Base-by-base conservation (phyloP, 2,888 invertebrate species). In the Cheilosia grossa region DNA sequence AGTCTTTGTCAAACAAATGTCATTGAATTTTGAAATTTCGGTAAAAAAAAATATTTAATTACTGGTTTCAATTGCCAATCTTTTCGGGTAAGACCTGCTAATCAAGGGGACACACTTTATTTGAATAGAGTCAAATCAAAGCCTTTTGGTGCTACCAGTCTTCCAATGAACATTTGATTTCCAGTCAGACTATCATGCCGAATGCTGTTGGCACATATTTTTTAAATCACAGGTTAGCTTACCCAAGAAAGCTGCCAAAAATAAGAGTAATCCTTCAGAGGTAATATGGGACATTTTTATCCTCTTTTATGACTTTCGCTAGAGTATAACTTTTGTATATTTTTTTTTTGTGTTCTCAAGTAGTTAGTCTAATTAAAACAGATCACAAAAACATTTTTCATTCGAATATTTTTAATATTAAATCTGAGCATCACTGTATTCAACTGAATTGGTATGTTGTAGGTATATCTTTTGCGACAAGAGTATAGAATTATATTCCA, bases 1-100 rank as follows among this genome's bases (percentile, higher is more conserved):
- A 70, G 44, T 54, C 72, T 64, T 79, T 56, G 58, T 59, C 73
- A 66, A 58, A 80, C 40, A 67, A 54, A 73, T 73, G 58, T 61
- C 15, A 59, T 72, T 72, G 44, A 73, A 73, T 69, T 49, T 81
- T 58, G 44, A 74, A 67, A 58, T 75, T 63, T 81, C 21, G 13
- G 33, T 42, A 40, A 51, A 54, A 61, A 19, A 66, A 61, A 59
- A 73, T 58, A 74, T 61, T 67, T 67, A 47, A 27, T 27, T 6
- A 7, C 27, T 6, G 27, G 27, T 27, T 6, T 27, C 27, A 27
- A 27, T 27, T 27, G 27, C 61, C 64, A 37, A 37, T 37, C 13
- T 4, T 4, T 3, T 37, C 37, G 4, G 13, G 10, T 37, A 13
- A 37, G 37, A 37, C 13, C 13, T 10, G 3, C 27, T 27, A 6